Base-by-base conservation (phyloP, 2,113 vertebrate species). In the Axis porcinus region DNA sequence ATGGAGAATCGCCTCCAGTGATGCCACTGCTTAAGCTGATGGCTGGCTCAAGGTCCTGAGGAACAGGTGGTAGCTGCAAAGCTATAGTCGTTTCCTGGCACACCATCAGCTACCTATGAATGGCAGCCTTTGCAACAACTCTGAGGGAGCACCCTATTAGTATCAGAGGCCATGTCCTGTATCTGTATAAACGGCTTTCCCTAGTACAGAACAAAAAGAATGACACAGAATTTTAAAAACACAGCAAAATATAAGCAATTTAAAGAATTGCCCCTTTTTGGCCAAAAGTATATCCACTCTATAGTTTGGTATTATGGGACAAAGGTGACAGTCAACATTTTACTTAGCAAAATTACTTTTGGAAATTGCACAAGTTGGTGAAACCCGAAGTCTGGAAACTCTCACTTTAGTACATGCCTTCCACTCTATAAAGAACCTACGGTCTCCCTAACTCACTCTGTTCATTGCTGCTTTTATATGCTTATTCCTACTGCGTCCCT, bases 321-420 rank as follows among this genome's bases (percentile, higher is more conserved):
- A 96, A 96, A 16, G 93, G 33, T 92, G 54, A 96, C 4, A 96
- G 52, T 62, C 60, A 96, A 86, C 54, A 87, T 81, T 62, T 89
- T 89, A 95, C 47, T 67, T 52, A 85, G 52, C 30, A 95, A 97
- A 97, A 85, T 86, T 70, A 79, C 40, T 94, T 87, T 50, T 82
- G 50, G 82, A 95, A 97, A 95, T 40, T 85, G 28, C 16, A 88
- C 40, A 89, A 19, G 45, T 55, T 74, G 55, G n/a, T 92, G 36
- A 96, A 89, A 93, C 83, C 17, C 14, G 7, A 88, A 89, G 55
- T 85, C 87, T 89, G 43, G 10, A 50, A 94, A 90, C 43, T 93
- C 58, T 15, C 81, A 15, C 30, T 87, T 91, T 52, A 60, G 60
- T 36, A 21, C 9, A 55, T 50, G 40, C 52, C 55, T 93, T 86